Conservation (phyloP, 2,113 vertebrate species). For the Poeciliopsis retropinna region DNA sequence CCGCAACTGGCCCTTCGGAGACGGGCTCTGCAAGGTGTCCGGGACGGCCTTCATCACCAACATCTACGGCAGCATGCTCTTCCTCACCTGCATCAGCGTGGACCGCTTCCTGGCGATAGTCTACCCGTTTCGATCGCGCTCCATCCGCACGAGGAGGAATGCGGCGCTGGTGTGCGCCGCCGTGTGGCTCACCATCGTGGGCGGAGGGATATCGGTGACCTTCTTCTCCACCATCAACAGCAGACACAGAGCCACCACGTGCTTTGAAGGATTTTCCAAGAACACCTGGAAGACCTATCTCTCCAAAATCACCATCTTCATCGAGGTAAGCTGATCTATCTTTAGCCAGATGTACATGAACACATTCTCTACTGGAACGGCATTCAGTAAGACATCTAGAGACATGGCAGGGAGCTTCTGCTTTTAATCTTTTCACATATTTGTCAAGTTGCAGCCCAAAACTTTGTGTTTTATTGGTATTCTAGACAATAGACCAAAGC, state of each 20-base stretch:
- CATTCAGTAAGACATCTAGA: not conserved
- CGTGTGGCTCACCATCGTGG: slow-evolving; percentile 94
- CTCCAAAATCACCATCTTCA: slow-evolving; percentile 98
- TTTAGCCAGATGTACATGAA: not conserved
- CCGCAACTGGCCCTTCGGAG: slow-evolving; percentile 97
- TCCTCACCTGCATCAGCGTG: slow-evolving; percentile 97
- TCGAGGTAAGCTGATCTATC: slow-evolving; percentile 81
- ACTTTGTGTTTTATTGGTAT: not conserved
- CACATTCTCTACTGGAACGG: too few relatives aligned
- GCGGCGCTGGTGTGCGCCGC: slow-evolving; percentile 89
- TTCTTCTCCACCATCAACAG: slow-evolving; percentile 95
- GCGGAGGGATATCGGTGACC: slow-evolving; percentile 94
- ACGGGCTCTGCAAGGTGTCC: slow-evolving; percentile 93
- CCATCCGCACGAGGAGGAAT: slow-evolving; percentile 90
- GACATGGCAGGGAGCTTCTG: not conserved
- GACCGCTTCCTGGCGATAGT: slow-evolving; percentile 97
- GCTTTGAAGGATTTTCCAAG: slow-evolving; percentile 97
- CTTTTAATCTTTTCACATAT: not conserved
- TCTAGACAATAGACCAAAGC: too few relatives aligned
- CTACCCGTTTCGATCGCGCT: slow-evolving; percentile 92
- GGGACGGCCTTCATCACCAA: slow-evolving; percentile 97
- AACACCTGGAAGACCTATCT: slow-evolving; percentile 95
- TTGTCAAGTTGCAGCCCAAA: not conserved
- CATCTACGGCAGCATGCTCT: slow-evolving; percentile 98
- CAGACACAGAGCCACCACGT: slow-evolving; percentile 88